Evolutionary conservation across 2,888 invertebrate species (phyloP), one percentile per base, ranked within the genome.

Genomic region (Spisula subtruncata): DNA sequence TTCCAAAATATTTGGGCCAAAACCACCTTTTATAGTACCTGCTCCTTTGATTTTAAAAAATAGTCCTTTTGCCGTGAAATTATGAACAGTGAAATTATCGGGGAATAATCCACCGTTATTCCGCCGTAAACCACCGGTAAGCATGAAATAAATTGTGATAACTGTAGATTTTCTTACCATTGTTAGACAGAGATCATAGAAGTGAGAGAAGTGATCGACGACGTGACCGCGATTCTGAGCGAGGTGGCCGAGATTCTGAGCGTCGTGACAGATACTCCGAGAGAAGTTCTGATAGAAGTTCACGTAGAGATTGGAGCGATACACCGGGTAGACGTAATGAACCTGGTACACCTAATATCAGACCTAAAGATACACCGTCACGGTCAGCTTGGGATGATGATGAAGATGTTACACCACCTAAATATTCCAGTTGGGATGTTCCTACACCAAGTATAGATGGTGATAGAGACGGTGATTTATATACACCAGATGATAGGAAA

Each of bases 341-440:
- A 96, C 99, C 99, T 0, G 97, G 97, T 90, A 99, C 99, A 18
- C 99, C 99, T 0, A 98, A 97, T 97, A 97, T 97, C 18, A 97
- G 97, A 94, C 97, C 97, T 0, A 97, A 97, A 95, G 97, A 97
- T 94, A 97, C 98, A 0, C 97, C 98, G 0, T 97, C 97, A 0
- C 97, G 97, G 93, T 97, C 97, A 54, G 95, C 95, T 8, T 97
- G 97, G 97, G 97, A 97, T 91, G 98, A 98, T 92, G 98, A 98
- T 93, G 97, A 97, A 6, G 97, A 96, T 89, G 85, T 97, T 60
- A 97, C 95, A 0, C 95, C 96, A 2, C 91, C 90, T 6, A 95
- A 95, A 92, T 94, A 92, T 85, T 99, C 99, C 0, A 98, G 98
- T 85, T 99, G 99, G 99, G 99, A 99, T 97, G 98, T 98, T 96